Base-by-base conservation (phyloP, 2,888 invertebrate species). In the Thysanoteuthis rhombus region DNA sequence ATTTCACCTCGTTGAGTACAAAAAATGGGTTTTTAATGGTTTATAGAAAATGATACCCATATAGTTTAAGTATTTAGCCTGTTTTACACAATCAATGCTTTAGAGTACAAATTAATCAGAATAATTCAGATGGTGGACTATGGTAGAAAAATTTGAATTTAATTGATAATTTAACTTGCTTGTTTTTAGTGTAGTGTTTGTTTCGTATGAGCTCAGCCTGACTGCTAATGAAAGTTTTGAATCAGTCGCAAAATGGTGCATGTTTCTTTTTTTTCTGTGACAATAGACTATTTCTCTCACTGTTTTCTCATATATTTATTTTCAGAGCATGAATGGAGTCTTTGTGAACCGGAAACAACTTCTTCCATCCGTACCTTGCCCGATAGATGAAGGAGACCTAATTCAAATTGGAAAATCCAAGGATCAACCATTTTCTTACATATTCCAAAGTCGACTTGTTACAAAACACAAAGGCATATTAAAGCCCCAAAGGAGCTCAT, bases 321-420 rank as follows among this genome's bases (percentile, higher is more conserved):
- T 94, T 90, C 94, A 96, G 96, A 96, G 96, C 94, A 93, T 96
- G 90, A 96, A 96, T 96, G 96, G 96, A 36, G 95, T 96, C n/a
- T 95, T 94, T 93, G 93, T 96, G 8, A 96, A 96, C 95, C 95
- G 95, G 19, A 95, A 95, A 58, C 95, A 95, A 93, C 93, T 96
- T 58, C 93, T 94, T 22, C 95, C 96, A 5, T 89, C 94, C 89
- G 93, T 92, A 32, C 94, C 94, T 32, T 92, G 94, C 93, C 94
- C 94, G 19, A 95, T 96, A 36, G 92, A 94, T 75, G 96, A 96
- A n/a, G 95, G 96, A 47, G 96, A 96, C 93, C 94, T 94, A 32
- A 95, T 96, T 19, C 96, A 96, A 93, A 94, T 96, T 90, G 96
- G 96, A 36, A 94, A 94, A 42, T 94, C 93, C 92, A 94, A 95